Base-by-base conservation (phyloP, 1,140 invertebrate genomes). In the Armadillidium nasatum region DNA sequence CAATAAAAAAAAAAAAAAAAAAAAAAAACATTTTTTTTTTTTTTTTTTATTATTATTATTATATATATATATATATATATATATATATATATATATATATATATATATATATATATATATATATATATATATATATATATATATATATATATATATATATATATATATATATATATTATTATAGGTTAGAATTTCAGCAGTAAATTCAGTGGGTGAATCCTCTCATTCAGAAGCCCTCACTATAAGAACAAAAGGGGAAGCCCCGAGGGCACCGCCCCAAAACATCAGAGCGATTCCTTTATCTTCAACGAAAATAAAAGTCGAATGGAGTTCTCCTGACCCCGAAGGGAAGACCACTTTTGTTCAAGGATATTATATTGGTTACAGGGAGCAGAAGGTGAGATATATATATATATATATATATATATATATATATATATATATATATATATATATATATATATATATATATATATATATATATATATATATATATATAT, bases 311-410 rank as follows among this genome's bases (percentile, higher is more conserved):
- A 89, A 92, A 83, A 85, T 94, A 10, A 85, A 91, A 44, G 88
- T 94, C 0, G 91, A 89, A 4, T 95, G 93, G 93, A 85, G 88
- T 73, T 89, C 91, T 0, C 91, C 91, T 0, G 75, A 89, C 23
- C 84, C 86, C 0, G 91, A 91, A 7, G 85, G 90, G 71, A 90
- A 93, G 82, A 91, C 92, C 0, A 88, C 91, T n/a, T n/a, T n/a
- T 76, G 88, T 93, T 54, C 87, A 89, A 80, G 91, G 91, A 21
- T 93, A 89, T 80, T 89, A 89, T 82, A 86, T 91, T 44, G 89
- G 89, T 9, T 88, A 84, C 74, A 82, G 50, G 50, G 11, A 60
- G 19, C 11, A 60, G n/a, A 19, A 60, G 50, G 7, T 4, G 7
- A 60, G 7, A 33, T 33, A 33, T 33, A 33, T 33, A 33, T 33